Evolutionary conservation across 2,888 invertebrate species (phyloP), one percentile per base, ranked within the genome.

Genomic region (Anthophora plumipes): DNA sequence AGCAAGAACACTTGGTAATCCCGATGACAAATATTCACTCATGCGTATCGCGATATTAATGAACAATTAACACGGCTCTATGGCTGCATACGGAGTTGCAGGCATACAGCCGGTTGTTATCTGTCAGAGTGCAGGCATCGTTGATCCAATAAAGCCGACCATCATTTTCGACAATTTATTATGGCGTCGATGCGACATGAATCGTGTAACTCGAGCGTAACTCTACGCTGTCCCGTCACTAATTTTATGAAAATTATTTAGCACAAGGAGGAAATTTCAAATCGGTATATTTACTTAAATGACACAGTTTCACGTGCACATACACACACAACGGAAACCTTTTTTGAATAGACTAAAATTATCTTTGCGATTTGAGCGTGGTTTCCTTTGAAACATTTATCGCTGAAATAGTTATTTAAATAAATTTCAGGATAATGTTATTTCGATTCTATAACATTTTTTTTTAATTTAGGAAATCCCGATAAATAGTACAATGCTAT

Each of bases 91-190:
- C 25, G 64, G 54, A 59, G 69, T 48, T 69, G 12, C 61, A 61
- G 74, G 61, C 70, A 75, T 60, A 64, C 69, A 60, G 61, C 50
- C 54, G 70, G 80, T 69, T 69, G 86, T 84, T 86, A 84, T 86
- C 84, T 86, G 86, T 86, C 86, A 86, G 77, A 60, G 73, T 61
- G 84, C 86, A 84, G 84, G 83, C 86, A 55, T 22, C 31, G 73
- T 66, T 86, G 79, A 84, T 86, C 82, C 86, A 76, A 83, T 84
- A 84, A 84, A 83, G 83, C 80, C 73, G 80, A 57, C 69, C 80
- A 74, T 63, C 71, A 73, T 78, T 85, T 75, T 60, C 67, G 77
- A 61, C 63, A 80, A 78, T 85, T 82, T 85, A 80, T 80, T 75
- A 72, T 17, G 37, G 48, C 68, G 68, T 22, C 60, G 52, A 77